phyloP scores from a whole-genome alignment of 2,113 vertebrate genomes.

The Siniperca chuatsi region DNA sequence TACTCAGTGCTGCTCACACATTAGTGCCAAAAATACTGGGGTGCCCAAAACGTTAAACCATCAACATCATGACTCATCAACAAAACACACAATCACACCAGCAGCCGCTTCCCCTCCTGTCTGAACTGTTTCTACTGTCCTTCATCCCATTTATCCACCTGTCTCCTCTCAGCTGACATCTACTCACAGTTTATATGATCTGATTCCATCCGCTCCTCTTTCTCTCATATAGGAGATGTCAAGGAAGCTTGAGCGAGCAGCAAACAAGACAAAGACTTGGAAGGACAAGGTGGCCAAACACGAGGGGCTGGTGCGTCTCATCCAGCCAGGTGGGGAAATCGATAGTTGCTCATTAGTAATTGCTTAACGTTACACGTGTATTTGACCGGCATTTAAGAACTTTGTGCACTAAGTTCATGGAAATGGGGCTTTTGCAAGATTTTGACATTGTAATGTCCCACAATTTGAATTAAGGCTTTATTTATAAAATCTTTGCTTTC shows the following conservation, averaged over 20 bases:
- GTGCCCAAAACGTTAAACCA: too few relatives aligned
- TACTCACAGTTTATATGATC: neutral
- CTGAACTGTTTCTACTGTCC: neutral
- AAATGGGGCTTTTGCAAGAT: neutral
- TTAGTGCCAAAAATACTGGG: too few relatives aligned
- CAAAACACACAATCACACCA: neutral
- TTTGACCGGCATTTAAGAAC: neutral
- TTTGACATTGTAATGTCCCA: neutral
- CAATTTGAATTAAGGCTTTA: neutral
- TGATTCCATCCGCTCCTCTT: neutral
- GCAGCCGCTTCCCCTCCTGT: neutral
- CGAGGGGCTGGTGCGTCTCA: constrained; percentile 93
- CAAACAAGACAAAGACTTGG: constrained; percentile 93
- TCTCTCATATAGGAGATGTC: constrained; percentile 86
- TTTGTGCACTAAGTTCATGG: neutral
- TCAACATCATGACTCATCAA: neutral
- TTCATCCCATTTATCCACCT: neutral
- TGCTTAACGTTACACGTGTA: neutral
- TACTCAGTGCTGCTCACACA: too few relatives aligned
- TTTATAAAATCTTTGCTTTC: neutral
- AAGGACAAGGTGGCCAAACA: constrained; percentile 95
- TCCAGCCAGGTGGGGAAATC: constrained; percentile 90
- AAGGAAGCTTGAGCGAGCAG: constrained; percentile 89
- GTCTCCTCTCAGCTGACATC: neutral
- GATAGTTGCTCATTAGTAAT: neutral